Evolutionary conservation across 1,140 invertebrate genomes (phyloP), one percentile per base, ranked within the genome.

Genomic region (Drosophila lini): DNA sequence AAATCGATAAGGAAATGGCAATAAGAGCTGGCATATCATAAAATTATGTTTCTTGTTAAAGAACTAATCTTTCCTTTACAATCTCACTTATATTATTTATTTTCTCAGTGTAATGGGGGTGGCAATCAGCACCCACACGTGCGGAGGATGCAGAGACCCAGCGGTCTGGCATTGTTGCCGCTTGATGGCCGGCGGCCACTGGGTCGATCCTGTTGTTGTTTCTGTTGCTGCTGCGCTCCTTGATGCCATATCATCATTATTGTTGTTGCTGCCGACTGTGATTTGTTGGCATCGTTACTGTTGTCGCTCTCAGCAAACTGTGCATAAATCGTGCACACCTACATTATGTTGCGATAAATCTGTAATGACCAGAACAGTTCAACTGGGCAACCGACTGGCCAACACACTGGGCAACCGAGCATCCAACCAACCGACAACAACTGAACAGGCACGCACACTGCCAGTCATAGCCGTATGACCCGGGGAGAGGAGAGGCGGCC

Each of bases 221-320:
- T 52, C 40, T 65, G 52, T n/a, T 57, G 60, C 42, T 52, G 65
- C 61, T 75, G 61, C 57, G 65, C 57, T 83, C 60, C 80, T 84
- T 76, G 81, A 47, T 80, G 68, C 81, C 81, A 84, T 62, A 80
- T 80, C 74, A 73, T 80, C 77, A 53, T 80, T 42, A 76, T 74
- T 71, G 70, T 78, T 67, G 55, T 69, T 53, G 52, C 62, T 68
- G 60, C 61, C 64, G 74, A 36, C 80, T 76, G 83, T 86, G 83
- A 86, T 86, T 86, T 86, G 83, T 86, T 86, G 83, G 76, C 84
- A 74, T 86, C 83, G 83, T 86, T 86, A 86, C 83, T 86, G 83
- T 88, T 86, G 83, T 86, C 84, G 83, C 83, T 86, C 83, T 78
- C 77, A 88, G 83, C 84, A 80, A 88, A 88, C 80, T 88, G 83